Percentiles rank a stretch among this genome's conserved stretches.
Conservation (phyloP, 1,140 invertebrate genomes). For the Drosophila setifemur region DNA sequence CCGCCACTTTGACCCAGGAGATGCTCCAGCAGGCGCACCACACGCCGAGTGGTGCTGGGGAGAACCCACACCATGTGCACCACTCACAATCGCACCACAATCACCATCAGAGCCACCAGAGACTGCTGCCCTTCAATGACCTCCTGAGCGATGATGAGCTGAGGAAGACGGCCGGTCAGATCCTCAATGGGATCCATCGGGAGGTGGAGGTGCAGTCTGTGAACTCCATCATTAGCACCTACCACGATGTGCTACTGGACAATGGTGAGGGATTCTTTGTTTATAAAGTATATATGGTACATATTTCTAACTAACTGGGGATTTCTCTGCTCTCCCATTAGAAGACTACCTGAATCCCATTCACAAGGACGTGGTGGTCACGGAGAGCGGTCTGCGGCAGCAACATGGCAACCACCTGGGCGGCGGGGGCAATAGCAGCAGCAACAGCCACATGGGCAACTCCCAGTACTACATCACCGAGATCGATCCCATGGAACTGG, state of each 20-base stretch:
- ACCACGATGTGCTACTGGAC: slow-evolving; percentile 75
- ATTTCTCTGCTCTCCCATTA: background rate
- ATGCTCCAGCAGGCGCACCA: slow-evolving; percentile 53
- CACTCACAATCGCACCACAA: slow-evolving; percentile 8
- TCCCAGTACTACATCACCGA: slow-evolving; percentile 81
- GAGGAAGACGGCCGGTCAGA: slow-evolving; percentile 82
- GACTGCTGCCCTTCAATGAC: slow-evolving; percentile 72
- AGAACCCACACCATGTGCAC: slow-evolving; percentile 23
- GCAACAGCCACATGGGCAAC: slow-evolving; percentile 20
- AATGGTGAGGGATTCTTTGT: slow-evolving; percentile 60
- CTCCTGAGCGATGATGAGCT: slow-evolving; percentile 77
- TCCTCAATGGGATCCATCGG: slow-evolving; percentile 82
- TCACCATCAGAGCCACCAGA: slow-evolving; percentile 43
- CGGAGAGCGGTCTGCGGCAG: slow-evolving; percentile 81
- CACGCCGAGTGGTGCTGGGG: too few relatives aligned
- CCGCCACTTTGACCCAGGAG: slow-evolving; percentile 68
- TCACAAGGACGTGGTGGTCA: slow-evolving; percentile 82
- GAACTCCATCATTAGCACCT: slow-evolving; percentile 77
- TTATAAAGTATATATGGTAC: background rate
- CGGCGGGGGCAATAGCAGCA: slow-evolving; percentile 8
- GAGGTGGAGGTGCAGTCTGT: slow-evolving; percentile 83
- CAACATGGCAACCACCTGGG: slow-evolving; percentile 28
- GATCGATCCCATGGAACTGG: slow-evolving; percentile 82
- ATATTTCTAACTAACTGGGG: background rate
- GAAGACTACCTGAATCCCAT: slow-evolving; percentile 83